A percentile compares a stretch with the other conserved stretches of the same genome.
These are phyloP conservation scores for Chelonoidis abingdonii DNA, from an alignment of 2,113 vertebrate genomes.

Conservation along the genomic window DNA sequence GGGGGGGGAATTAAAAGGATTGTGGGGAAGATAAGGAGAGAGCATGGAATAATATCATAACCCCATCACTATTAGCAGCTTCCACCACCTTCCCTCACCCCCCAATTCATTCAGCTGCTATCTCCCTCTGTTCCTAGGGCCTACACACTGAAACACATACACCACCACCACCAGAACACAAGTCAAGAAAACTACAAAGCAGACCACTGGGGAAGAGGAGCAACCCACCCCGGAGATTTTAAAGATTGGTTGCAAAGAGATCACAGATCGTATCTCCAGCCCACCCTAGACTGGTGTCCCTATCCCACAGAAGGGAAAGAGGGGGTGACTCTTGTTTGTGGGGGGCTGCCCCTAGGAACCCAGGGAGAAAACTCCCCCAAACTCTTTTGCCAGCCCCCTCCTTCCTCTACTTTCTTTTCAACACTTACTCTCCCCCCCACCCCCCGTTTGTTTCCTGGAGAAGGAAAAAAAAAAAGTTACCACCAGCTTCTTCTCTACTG, in stretches of 20 bases:
- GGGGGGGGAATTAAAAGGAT: background rate
- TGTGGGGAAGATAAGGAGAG: background rate
- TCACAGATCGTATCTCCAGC: background rate
- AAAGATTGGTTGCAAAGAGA: background rate
- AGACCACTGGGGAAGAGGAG: background rate
- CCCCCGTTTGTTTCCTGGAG: background rate
- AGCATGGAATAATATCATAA: background rate
- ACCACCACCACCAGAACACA: background rate
- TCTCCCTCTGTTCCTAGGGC: background rate
- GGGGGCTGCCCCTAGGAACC: background rate
- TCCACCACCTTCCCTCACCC: too few relatives aligned
- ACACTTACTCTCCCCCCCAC: background rate
- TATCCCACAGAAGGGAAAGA: background rate
- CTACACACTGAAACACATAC: background rate
- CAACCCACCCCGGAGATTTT: background rate
- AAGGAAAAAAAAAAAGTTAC: conserved; percentile 7
- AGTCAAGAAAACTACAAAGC: background rate
- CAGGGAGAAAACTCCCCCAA: background rate
- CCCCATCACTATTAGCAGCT: background rate
- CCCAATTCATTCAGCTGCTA: background rate
- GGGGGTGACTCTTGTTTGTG: background rate
- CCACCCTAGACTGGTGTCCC: background rate
- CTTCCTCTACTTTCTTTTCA: background rate
- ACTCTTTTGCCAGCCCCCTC: background rate
- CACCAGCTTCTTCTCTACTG: conserved; percentile 15